A percentile compares a stretch with the other conserved stretches of the same genome.
Conservation (phyloP, 2,113 vertebrate species). For the Toxotes jaculatrix region DNA sequence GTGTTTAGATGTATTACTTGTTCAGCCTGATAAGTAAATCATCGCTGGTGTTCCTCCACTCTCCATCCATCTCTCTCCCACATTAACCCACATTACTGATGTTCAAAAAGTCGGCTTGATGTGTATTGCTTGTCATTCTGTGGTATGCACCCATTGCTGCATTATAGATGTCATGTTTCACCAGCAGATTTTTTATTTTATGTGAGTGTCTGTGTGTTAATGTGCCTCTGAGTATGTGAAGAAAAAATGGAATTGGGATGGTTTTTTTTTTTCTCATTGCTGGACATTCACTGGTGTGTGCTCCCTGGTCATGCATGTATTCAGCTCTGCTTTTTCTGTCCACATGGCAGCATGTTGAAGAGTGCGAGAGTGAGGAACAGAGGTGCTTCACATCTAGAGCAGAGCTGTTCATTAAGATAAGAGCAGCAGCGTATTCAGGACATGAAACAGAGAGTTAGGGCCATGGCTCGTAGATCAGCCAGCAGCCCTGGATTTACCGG, state of each 20-base stretch:
- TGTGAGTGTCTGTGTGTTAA: background rate
- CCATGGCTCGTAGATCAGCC: slow-evolving; percentile 63
- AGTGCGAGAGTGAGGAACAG: background rate
- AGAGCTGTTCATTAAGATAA: slow-evolving; percentile 84
- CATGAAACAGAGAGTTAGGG: slow-evolving; percentile 68
- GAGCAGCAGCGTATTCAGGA: slow-evolving; percentile 70
- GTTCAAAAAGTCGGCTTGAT: slow-evolving; percentile 40
- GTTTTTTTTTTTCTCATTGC: background rate
- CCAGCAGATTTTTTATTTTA: slow-evolving; percentile 1
- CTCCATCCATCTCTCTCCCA: slow-evolving; percentile 14
- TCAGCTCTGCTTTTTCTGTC: slow-evolving; percentile 30
- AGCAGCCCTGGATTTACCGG: slow-evolving; percentile 57
- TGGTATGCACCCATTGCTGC: background rate
- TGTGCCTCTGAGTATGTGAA: slow-evolving; percentile 27
- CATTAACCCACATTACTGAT: slow-evolving; percentile 39
- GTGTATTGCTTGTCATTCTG: slow-evolving; percentile 46
- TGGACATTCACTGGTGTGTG: slow-evolving; percentile 3
- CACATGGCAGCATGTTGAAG: slow-evolving; percentile 43
- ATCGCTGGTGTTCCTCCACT: slow-evolving; percentile 8
- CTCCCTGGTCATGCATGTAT: background rate
- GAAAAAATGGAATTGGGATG: slow-evolving; percentile 10
- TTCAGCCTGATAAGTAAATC: slow-evolving; percentile 54
- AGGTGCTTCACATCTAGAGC: slow-evolving; percentile 46
- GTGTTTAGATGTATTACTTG: slow-evolving; percentile 44
- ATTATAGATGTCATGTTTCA: slow-evolving; percentile 21